These are phyloP conservation scores for Patella caerulea DNA, from an alignment of 2,888 invertebrate species.

Conservation along the genomic window DNA sequence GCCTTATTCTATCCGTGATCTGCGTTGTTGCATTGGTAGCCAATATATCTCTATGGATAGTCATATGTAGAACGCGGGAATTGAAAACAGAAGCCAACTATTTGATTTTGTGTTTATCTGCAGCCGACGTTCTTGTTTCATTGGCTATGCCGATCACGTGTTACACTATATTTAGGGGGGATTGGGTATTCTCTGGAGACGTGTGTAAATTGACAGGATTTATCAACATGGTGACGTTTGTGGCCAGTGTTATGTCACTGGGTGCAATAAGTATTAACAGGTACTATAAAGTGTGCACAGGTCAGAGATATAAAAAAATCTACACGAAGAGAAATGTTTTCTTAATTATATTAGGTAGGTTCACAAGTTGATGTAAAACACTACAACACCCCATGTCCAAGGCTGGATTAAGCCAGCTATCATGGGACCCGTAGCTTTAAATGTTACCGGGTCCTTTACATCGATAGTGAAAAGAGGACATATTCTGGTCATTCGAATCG, in stretches of 20 bases:
- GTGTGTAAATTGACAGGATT: constrained; percentile 56
- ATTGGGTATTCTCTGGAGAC: constrained; percentile 44
- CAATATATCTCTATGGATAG: constrained; percentile 55
- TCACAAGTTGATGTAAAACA: too few relatives aligned
- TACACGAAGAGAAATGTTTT: constrained; percentile 53
- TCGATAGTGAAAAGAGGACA: too few relatives aligned
- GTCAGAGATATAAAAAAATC: constrained; percentile 45
- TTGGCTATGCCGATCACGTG: constrained; percentile 62
- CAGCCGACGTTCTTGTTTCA: constrained; percentile 62
- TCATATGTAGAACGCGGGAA: constrained; percentile 42
- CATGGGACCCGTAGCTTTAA: too few relatives aligned
- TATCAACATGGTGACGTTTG: constrained; percentile 62
- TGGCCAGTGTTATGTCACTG: constrained; percentile 64
- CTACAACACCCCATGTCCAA: too few relatives aligned
- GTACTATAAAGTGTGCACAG: constrained; percentile 61
- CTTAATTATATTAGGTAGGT: constrained; percentile 54
- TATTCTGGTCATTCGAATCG: too few relatives aligned
- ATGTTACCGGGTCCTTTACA: too few relatives aligned
- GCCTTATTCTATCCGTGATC: constrained; percentile 39
- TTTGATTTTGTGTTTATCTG: constrained; percentile 56
- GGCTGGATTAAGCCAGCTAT: too few relatives aligned
- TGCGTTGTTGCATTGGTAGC: constrained; percentile 45
- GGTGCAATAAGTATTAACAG: constrained; percentile 66
- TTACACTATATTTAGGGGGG: constrained; percentile 43
- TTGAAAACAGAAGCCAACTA: constrained; percentile 50